Evolutionary conservation across 2,113 vertebrate species (phyloP), one percentile per base, ranked within the genome.

Genomic region (Orthochromis indermauri): DNA sequence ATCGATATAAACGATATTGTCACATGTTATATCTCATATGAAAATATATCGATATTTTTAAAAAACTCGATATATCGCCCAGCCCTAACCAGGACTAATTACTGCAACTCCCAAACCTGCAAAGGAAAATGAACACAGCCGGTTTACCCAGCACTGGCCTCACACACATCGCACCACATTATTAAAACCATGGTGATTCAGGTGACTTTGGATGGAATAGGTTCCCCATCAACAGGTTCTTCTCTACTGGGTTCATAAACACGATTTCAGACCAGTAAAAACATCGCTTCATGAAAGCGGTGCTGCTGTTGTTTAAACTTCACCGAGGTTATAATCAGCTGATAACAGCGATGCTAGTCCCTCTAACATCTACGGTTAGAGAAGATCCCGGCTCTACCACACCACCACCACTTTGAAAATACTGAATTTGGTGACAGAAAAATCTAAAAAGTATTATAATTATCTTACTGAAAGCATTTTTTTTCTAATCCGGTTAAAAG

Each of bases 231-330:
- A 31, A 59, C 55, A 31, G 55, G 26, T 59, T 31, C 55, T 59
- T 59, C 26, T 59, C 57, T 59, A 59, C 57, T 59, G 57, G 57
- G 14, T 31, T 17, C 57, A 31, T 59, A 59, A 59, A 59, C 47
- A 51, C 24, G 0, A 59, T 31, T 17, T 59, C 17, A 59, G 5
- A 59, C 14, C 57, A 59, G 26, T 59, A 31, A 10, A 59, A 59
- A 31, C 1, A 17, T 31, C 0, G 5, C 1, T 59, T 59, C 55
- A 59, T 31, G 26, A 59, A 59, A 28, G 55, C 2, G 1, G 5
- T 61, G 21, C 54, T 57, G 57, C 57, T 31, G 57, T 4, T 59
- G 57, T 61, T 61, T 59, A 16, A 59, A 63, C 10, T 11, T 31
- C 14, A 61, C 57, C 0, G 26, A 61, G 26, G 8, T 61, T 31